phyloP scores from a whole-genome alignment of 2,113 vertebrate species.

The Cyprinodon tularosa region DNA sequence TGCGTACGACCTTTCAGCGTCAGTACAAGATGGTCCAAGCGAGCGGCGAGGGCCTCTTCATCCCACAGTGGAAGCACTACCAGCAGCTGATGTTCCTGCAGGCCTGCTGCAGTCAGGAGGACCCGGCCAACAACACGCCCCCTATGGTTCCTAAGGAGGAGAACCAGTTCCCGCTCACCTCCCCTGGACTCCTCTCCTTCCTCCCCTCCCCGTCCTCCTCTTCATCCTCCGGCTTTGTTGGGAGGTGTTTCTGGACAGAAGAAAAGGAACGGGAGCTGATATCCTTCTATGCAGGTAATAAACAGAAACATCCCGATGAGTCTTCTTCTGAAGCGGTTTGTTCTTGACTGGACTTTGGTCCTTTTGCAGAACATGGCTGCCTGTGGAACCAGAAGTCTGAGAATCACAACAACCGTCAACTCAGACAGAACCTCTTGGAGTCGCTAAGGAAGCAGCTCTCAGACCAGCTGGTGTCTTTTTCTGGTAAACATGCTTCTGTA shows the following conservation, averaged over 20 bases:
- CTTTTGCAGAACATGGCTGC: slow-evolving; percentile 57
- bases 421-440: slow-evolving; percentile 57
- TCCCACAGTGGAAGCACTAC: slow-evolving; percentile 69
- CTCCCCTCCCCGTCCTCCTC: slow-evolving; percentile 16
- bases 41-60: slow-evolving; percentile 26
- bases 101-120: slow-evolving; percentile 51
- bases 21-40: slow-evolving; percentile 62
- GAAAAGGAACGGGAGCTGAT: slow-evolving; percentile 58
- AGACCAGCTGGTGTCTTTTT: slow-evolving; percentile 29
- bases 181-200: slow-evolving; percentile 27
- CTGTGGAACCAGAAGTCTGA: slow-evolving; percentile 68
- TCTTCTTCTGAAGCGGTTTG: not conserved
- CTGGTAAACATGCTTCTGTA: slow-evolving; percentile 34
- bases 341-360: not conserved
- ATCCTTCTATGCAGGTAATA: slow-evolving; percentile 60
- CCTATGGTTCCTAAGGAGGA: slow-evolving; percentile 19
- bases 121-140: not conserved
- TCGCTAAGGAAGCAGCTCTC: slow-evolving; percentile 52
- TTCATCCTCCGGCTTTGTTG: slow-evolving; percentile 16
- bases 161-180: not conserved
- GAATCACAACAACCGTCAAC: slow-evolving; percentile 68
- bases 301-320: too few species aligned
- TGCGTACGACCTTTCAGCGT: slow-evolving; percentile 67
- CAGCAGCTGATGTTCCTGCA: slow-evolving; percentile 68
- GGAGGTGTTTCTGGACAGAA: slow-evolving; percentile 62